A percentile compares a stretch with the other conserved stretches of the same genome.
phyloP scores from a whole-genome alignment of 2,797 vertebrate genomes.

The Natrix natrix region DNA sequence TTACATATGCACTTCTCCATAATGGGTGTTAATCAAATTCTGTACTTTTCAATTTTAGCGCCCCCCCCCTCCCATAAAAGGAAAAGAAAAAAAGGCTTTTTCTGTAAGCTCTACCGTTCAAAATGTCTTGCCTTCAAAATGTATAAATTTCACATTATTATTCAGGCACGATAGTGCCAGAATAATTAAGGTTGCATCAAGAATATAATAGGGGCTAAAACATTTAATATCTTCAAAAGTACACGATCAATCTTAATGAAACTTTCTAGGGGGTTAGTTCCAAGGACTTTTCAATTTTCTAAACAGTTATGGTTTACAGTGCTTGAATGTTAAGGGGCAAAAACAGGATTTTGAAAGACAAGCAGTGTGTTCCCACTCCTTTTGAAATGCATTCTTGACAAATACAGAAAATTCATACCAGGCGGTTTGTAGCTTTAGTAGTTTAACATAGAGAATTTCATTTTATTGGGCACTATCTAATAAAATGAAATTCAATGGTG shows the following conservation, averaged over 20 bases:
- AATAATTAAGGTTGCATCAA: constrained; percentile 44
- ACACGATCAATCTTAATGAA: constrained; percentile 41
- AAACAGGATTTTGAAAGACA: constrained; percentile 13
- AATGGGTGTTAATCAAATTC: constrained; percentile 6
- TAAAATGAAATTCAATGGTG: too few species aligned
- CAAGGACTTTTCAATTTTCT: constrained; percentile 46
- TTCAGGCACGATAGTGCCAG: constrained; percentile 28
- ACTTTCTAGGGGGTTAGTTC: constrained; percentile 43
- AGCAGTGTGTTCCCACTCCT: background rate
- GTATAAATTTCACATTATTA: constrained; percentile 38
- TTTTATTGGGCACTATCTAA: too few species aligned
- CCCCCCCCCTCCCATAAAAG: background rate
- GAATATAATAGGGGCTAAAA: constrained; percentile 42
- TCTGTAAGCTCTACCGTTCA: constrained; percentile 17
- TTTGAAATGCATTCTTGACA: background rate
- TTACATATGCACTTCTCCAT: background rate
- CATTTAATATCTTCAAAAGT: constrained; percentile 40
- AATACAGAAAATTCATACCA: background rate
- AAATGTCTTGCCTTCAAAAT: constrained; percentile 31
- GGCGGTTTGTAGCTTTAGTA: background rate
- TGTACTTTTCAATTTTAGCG: constrained; percentile 3
- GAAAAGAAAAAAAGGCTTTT: background rate
- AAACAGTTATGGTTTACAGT: constrained; percentile 36
- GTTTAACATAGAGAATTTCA: background rate
- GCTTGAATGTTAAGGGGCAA: constrained; percentile 30